Evolutionary conservation across 2,797 vertebrate species (phyloP), one percentile per base, ranked within the genome.

Genomic region (Poeciliopsis paucimaculata): DNA sequence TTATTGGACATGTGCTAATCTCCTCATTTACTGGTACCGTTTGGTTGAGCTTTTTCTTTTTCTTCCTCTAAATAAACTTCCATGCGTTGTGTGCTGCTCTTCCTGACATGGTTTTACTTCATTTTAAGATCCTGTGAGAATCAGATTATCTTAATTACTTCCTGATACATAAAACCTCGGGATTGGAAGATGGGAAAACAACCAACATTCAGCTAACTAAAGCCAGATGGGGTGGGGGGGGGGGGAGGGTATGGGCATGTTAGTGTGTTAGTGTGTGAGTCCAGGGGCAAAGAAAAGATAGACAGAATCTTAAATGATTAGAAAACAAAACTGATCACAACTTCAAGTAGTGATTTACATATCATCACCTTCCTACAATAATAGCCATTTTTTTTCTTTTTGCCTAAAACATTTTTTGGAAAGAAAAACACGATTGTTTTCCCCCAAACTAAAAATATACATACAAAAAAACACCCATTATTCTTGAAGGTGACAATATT

Each of bases 91-190:
- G 62, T 39, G 16, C 34, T 62, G 10, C 28, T 64, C 18, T 36
- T 34, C 18, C 64, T 68, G 20, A 41, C 36, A 41, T 43, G 66
- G 66, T 41, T 28, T 70, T 45, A 43, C 23, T 70, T 43, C 15
- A 70, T 70, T 70, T 70, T 70, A 70, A 43, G 20, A 45, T 15
- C 66, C n/a, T 70, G 39, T 70, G 43, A 70, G 11, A 26, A 70
- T 43, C 39, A 7, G 66, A 43, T 70, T 70, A 70, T 43, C 26
- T 43, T 43, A 70, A 70, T 13, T 26, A 43, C 43, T 43, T 70
- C 39, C 23, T 43, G 39, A 70, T 70, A 70, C 66, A 43, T 43
- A 70, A 70, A 70, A 70, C 66, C 66, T n/a, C 15, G 11, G 36
- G 39, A 43, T n/a, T 45, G 39, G 41, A 15, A 43, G 39, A 43